Conservation (phyloP, 2,888 invertebrate species). For the Sinohyriopsis cumingii region DNA sequence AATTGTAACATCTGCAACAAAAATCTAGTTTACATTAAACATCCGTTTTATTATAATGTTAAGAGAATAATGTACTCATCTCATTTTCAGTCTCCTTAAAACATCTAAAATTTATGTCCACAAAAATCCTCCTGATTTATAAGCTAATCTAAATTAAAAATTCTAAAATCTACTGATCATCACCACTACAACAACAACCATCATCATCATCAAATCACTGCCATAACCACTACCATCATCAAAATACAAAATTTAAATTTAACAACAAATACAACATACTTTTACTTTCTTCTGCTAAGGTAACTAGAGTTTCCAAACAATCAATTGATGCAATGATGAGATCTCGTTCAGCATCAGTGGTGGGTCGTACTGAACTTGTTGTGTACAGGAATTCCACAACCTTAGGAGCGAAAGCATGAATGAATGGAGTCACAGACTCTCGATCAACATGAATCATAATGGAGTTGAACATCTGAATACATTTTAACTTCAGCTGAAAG, state of each 20-base stretch:
- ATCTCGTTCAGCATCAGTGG: conserved; percentile 80
- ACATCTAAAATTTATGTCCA: no score
- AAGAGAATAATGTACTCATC: no score
- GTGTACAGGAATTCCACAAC: conserved; percentile 84
- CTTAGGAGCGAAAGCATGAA: conserved; percentile 85
- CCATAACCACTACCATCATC: no score
- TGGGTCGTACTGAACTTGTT: conserved; percentile 77
- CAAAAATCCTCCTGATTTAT: no score
- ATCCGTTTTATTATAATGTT: no score
- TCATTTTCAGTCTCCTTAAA: no score
- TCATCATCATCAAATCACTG: no score
- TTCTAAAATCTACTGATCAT: no score
- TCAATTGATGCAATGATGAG: conserved; percentile 83
- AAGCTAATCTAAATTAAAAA: no score
- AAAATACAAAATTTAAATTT: neutral
- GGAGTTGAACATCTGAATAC: conserved; percentile 84
- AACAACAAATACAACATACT: conserved; percentile 77
- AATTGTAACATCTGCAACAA: no score
- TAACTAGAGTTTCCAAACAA: conserved; percentile 83
- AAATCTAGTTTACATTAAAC: no score
- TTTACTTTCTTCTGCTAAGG: conserved; percentile 83
- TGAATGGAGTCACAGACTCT: conserved; percentile 83
- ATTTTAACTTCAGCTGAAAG: conserved; percentile 81
- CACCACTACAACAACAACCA: no score
- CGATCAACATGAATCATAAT: conserved; percentile 84